phyloP scores from a whole-genome alignment of 2,113 vertebrate species.

The Rattus rattus region DNA sequence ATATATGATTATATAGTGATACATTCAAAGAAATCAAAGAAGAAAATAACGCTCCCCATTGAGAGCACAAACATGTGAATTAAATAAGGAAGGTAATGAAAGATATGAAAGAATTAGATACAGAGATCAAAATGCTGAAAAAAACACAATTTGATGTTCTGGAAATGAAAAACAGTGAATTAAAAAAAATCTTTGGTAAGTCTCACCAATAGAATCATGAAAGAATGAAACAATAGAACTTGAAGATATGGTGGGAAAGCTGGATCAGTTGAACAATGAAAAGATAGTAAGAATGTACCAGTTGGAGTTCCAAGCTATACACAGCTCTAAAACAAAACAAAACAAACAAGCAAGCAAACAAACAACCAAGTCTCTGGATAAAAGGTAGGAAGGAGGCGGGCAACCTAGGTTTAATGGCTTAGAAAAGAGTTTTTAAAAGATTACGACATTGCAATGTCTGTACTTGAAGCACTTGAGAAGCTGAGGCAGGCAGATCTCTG shows the following conservation, averaged over 20 bases:
- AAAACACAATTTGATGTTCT: not conserved
- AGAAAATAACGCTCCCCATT: not conserved
- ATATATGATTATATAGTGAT: not conserved
- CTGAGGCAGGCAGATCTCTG: not conserved
- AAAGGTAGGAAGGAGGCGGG: not conserved
- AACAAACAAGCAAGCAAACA: no score
- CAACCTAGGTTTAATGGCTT: not conserved
- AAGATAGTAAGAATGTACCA: not conserved
- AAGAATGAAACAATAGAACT: not conserved
- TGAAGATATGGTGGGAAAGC: not conserved
- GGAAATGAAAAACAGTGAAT: not conserved
- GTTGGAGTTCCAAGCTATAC: not conserved
- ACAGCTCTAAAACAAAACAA: not conserved
- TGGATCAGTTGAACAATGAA: not conserved
- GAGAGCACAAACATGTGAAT: not conserved
- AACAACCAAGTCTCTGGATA: not conserved
- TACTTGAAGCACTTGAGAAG: no score
- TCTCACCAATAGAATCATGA: not conserved
- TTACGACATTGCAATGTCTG: no score
- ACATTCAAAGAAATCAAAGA: not conserved
- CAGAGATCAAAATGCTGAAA: not conserved
- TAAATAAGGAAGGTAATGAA: not conserved
- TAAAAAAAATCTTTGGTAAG: not conserved
- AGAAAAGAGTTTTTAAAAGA: not conserved
- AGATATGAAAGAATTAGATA: not conserved